Base-by-base conservation (phyloP, 2,797 vertebrate genomes). In the Dallia pectoralis region DNA sequence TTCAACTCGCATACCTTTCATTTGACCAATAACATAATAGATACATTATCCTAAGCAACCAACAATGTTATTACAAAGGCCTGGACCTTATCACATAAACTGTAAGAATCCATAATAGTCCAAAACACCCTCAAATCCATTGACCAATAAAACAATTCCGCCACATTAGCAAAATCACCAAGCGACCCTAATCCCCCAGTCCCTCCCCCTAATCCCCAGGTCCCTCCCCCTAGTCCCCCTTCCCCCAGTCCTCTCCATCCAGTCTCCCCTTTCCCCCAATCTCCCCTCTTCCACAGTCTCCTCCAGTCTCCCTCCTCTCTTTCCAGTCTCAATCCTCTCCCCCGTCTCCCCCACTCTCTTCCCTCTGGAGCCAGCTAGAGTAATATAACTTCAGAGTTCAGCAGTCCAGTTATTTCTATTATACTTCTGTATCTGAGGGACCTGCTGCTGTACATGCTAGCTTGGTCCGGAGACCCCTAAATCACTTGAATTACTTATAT, bases 401-500 rank as follows among this genome's bases (percentile, higher is more conserved):
- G 15, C 65, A 32, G 3, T 30, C n/a, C 48, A 32, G 16, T 51
- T 29, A 32, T 16, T 81, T 86, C 81, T 27, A 79, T 71, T 65
- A 19, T n/a, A 56, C 19, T 22, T 2, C 71, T 51, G 29, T 47
- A 63, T 59, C 6, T 47, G 61, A 30, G 29, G 29, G 29, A 27
- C 61, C 61, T 49, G 76, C 73, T 77, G 81, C 78, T 87, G 88
- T 89, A 85, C 77, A 82, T 82, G 86, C 78, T 81, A 81, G 78
- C 73, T 76, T 80, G 71, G 82, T 72, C 74, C 62, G 73, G 72
- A 80, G 79, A 77, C 84, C 87, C 84, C 85, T 92, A 91, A 91
- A 93, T 91, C 89, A 91, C 85, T 78, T 89, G 88, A 90, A 92
- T 92, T 90, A 92, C 89, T 92, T 91, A 89, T 90, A 91, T 91